Evolutionary conservation across 2,888 invertebrate genomes (phyloP).

Genomic region (Calephelis perditalis): DNA sequence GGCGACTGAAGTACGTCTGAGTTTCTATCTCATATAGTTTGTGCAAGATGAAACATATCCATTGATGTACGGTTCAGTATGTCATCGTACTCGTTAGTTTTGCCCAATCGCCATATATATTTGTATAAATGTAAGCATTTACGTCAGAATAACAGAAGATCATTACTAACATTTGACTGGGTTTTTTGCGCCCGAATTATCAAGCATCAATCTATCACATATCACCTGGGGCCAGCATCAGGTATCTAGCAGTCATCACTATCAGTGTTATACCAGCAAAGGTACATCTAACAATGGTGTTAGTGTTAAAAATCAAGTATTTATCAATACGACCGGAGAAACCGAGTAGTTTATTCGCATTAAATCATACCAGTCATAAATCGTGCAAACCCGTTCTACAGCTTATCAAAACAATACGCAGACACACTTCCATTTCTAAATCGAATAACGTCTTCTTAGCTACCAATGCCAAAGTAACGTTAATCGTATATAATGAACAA

Average conservation of each 20-base stretch:
- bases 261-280: no score
- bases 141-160: no score
- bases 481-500: constrained; percentile 42
- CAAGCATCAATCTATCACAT: no score
- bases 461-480: constrained; percentile 37
- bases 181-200: no score
- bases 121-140: no score
- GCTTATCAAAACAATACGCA: constrained; percentile 79
- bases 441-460: constrained; percentile 55
- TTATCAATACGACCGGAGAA: constrained; percentile 67
- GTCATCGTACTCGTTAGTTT: no score
- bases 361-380: constrained; percentile 77
- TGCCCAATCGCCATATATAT: no score
- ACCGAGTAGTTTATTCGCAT: constrained; percentile 75
- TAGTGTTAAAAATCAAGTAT: constrained; percentile 61
- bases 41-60: constrained; percentile 29
- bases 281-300: constrained; percentile 16
- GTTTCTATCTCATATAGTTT: neutral
- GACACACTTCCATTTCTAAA: constrained; percentile 66
- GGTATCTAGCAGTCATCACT: no score
- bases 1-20: constrained; percentile 2
- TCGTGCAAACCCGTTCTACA: constrained; percentile 74
- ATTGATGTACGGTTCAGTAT: no score
- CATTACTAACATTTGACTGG: no score
- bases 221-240: no score